Percentiles rank a stretch among this genome's conserved stretches.
Conservation (phyloP, 2,797 vertebrate species). For the Silurus aristotelis region DNA sequence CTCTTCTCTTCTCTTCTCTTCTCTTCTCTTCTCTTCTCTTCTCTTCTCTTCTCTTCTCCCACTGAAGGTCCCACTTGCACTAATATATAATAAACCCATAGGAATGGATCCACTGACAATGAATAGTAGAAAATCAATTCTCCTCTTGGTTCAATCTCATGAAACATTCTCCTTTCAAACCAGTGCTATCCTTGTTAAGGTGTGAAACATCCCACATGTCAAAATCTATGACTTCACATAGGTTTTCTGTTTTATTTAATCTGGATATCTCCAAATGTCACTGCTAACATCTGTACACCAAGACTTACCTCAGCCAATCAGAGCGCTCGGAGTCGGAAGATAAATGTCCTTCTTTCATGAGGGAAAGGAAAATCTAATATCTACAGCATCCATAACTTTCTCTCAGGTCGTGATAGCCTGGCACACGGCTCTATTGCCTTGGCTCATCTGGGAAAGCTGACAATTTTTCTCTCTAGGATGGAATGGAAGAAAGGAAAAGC, state of each 20-base stretch:
- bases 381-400: slow-evolving; percentile 63
- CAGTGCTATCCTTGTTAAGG: slow-evolving; percentile 61
- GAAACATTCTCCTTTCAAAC: slow-evolving; percentile 63
- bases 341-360: slow-evolving; percentile 65
- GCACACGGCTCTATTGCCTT: slow-evolving; percentile 64
- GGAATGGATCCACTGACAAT: slow-evolving; percentile 54
- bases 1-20: too few relatives aligned
- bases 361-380: slow-evolving; percentile 69
- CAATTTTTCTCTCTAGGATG: slow-evolving; percentile 70
- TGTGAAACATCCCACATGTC: slow-evolving; percentile 62
- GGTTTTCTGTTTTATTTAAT: slow-evolving; percentile 61
- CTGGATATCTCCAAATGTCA: slow-evolving; percentile 66
- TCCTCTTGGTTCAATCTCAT: slow-evolving; percentile 68
- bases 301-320: slow-evolving; percentile 65
- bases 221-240: slow-evolving; percentile 62
- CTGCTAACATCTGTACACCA: slow-evolving; percentile 66
- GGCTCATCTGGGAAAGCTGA: slow-evolving; percentile 63
- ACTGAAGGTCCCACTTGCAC: not conserved
- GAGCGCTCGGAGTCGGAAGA: slow-evolving; percentile 59
- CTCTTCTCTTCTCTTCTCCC: not conserved
- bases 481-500: slow-evolving; percentile 53
- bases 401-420: slow-evolving; percentile 57
- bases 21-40: too few relatives aligned
- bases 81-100: not conserved
- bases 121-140: slow-evolving; percentile 59